Evolutionary conservation across 1,140 invertebrate species (phyloP).

Genomic region (Zelostemma sp.): DNA sequence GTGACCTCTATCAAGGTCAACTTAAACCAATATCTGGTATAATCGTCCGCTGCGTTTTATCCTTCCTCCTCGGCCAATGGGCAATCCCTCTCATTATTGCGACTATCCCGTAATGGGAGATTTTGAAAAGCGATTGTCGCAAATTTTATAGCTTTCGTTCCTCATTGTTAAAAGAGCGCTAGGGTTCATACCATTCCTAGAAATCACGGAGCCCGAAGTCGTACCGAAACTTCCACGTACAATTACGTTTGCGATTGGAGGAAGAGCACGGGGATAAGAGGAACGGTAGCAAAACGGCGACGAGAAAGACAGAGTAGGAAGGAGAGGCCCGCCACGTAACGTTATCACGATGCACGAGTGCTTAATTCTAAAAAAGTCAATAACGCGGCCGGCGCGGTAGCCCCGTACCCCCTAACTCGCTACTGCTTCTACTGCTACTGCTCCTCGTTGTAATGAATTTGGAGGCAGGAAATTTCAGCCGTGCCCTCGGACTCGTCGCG

Average conservation of each 20-base stretch:
- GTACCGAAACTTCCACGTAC: constrained; percentile 28
- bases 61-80: not conserved
- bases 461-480: constrained; percentile 32
- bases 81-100: not conserved
- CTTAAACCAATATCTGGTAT: not conserved
- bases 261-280: constrained; percentile 8
- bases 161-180: not conserved
- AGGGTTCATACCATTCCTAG: constrained; percentile 19
- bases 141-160: constrained; percentile 1
- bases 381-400: constrained; percentile 15
- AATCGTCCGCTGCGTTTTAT: not conserved
- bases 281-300: not conserved
- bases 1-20: too few relatives aligned
- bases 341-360: constrained; percentile 45
- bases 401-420: too few relatives aligned
- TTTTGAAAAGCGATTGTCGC: constrained; percentile 3
- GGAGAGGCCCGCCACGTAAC: constrained; percentile 14
- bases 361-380: constrained; percentile 42
- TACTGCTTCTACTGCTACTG: too few relatives aligned
- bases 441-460: constrained; percentile 35
- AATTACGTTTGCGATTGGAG: constrained; percentile 19
- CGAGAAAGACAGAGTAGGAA: constrained; percentile 8
- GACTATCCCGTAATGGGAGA: not conserved
- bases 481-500: constrained; percentile 6
- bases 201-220: constrained; percentile 22